These are phyloP conservation scores for Drosophila bocqueti DNA, from an alignment of 1,140 invertebrate species.

Conservation along the genomic window DNA sequence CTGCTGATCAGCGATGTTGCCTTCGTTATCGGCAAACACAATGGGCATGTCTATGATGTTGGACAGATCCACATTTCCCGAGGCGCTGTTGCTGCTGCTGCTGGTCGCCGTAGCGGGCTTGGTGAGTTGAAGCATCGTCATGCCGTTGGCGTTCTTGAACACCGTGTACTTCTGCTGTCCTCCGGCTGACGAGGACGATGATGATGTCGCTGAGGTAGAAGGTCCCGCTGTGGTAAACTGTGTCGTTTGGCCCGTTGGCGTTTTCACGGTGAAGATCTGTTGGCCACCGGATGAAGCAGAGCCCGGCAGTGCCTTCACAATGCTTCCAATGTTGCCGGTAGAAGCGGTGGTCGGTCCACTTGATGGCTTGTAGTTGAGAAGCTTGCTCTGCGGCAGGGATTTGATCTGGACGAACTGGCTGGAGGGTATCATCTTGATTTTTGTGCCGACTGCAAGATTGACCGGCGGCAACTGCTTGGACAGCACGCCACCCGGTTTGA, in stretches of 20 bases:
- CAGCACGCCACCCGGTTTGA: conserved; percentile 19
- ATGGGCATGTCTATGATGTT: conserved; percentile 89
- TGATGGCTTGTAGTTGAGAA: conserved; percentile 68
- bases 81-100: conserved; percentile 12
- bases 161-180: conserved; percentile 82
- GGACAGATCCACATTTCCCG: conserved; percentile 86
- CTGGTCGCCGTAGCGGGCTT: conserved; percentile 21
- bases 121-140: conserved; percentile 63
- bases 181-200: conserved; percentile 58
- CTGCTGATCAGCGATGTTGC: conserved; percentile 65
- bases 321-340: conserved; percentile 57
- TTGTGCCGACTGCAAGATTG: conserved; percentile 54
- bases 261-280: conserved; percentile 76
- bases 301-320: conserved; percentile 66
- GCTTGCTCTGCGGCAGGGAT: conserved; percentile 57
- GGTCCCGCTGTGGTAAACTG: conserved; percentile 70
- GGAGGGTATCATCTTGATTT: conserved; percentile 82
- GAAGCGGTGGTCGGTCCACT: neutral
- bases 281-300: conserved; percentile 44
- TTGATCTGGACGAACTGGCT: conserved; percentile 80
- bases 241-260: conserved; percentile 62
- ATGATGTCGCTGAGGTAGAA: neutral
- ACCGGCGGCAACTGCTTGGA: conserved; percentile 41
- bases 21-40: conserved; percentile 88
- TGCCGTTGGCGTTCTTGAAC: conserved; percentile 85